A percentile compares a stretch with the other conserved stretches of the same genome.
Evolutionary conservation across 2,888 invertebrate genomes (phyloP).

Genomic region (Thumatha senex): DNA sequence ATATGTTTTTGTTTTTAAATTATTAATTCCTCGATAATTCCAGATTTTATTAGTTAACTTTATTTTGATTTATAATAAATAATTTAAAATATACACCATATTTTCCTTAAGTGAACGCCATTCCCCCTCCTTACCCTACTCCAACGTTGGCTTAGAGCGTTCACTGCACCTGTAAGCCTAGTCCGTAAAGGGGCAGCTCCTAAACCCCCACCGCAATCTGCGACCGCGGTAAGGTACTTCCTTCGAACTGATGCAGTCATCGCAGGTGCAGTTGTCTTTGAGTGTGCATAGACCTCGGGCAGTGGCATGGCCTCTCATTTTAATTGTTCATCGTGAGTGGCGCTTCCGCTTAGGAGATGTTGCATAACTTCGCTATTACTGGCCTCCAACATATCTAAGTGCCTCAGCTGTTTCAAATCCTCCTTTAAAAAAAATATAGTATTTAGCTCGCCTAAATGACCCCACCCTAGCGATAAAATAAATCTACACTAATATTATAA

Average conservation of each 20-base stretch:
- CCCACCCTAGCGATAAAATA: too few relatives aligned
- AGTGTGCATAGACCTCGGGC: conserved; percentile 71
- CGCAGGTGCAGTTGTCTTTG: conserved; percentile 66
- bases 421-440: too few relatives aligned
- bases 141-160: not conserved
- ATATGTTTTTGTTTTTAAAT: too few relatives aligned
- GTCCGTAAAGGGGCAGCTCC: conserved; percentile 63
- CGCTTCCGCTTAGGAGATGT: conserved; percentile 64
- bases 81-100: too few relatives aligned
- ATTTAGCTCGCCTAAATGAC: too few relatives aligned
- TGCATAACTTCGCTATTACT: conserved; percentile 71
- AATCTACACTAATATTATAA: too few relatives aligned
- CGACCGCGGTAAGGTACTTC: conserved; percentile 56
- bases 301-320: conserved; percentile 79
- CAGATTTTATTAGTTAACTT: too few relatives aligned
- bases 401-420: conserved; percentile 55
- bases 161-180: conserved; percentile 64
- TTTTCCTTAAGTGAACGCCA: too few relatives aligned
- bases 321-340: conserved; percentile 67
- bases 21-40: too few relatives aligned
- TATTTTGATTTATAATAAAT: too few relatives aligned
- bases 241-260: conserved; percentile 60
- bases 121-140: too few relatives aligned
- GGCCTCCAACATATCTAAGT: conserved; percentile 73
- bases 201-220: conserved; percentile 70